Conservation (phyloP, 2,113 vertebrate species). For the Poeciliopsis turrubarensis region DNA sequence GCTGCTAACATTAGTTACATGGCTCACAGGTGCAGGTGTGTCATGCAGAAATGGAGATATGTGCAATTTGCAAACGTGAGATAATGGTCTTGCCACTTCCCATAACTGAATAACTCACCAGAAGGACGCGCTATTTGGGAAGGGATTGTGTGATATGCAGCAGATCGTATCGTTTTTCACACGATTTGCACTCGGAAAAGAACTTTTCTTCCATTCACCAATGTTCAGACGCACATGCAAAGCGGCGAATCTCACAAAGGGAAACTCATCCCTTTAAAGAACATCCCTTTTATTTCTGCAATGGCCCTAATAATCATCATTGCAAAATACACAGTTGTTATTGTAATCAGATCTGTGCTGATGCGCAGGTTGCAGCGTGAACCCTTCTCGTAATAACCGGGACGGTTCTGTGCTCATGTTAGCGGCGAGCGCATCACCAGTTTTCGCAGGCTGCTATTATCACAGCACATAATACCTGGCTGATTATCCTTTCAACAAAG, state of each 20-base stretch:
- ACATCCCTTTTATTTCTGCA: constrained; percentile 57
- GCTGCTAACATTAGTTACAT: constrained; percentile 57
- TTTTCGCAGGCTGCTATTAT: constrained; percentile 74
- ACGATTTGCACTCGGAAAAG: constrained; percentile 42
- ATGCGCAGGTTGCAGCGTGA: constrained; percentile 61
- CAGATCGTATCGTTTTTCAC: constrained; percentile 53
- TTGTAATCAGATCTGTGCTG: constrained; percentile 68
- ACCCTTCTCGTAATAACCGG: constrained; percentile 67
- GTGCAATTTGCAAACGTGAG: constrained; percentile 41
- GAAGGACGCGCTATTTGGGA: constrained; percentile 28
- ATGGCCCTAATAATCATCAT: constrained; percentile 70
- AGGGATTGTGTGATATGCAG: constrained; percentile 42
- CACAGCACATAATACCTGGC: constrained; percentile 75
- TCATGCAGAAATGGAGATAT: constrained; percentile 34
- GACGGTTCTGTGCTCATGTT: constrained; percentile 50
- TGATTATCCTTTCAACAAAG: constrained; percentile 77
- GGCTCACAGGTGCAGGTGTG: constrained; percentile 54
- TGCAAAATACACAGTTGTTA: constrained; percentile 56
- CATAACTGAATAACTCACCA: constrained; percentile 42
- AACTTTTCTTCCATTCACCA: constrained; percentile 25
- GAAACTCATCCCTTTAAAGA: constrained; percentile 53
- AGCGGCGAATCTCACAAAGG: constrained; percentile 47
- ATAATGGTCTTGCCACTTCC: constrained; percentile 33
- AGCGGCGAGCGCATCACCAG: constrained; percentile 55
- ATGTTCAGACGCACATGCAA: constrained; percentile 11